Base-by-base conservation (phyloP, 1,140 invertebrate species). In the Hestina assimilis region DNA sequence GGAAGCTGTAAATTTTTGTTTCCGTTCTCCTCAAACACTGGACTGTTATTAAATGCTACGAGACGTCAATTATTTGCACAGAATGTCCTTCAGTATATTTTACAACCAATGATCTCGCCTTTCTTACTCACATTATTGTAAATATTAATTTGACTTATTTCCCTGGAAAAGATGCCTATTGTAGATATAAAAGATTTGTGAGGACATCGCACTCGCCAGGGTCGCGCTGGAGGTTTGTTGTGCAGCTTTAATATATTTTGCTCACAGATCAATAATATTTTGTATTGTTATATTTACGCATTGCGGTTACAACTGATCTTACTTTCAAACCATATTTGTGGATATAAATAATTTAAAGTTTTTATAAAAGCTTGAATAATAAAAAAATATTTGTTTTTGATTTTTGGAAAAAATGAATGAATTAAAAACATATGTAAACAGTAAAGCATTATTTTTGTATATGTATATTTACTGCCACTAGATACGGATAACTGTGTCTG, bases 1-100 rank as follows among this genome's bases (percentile, higher is more conserved):
- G 78, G 75, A 81, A 81, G 68, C 51, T 14, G 62, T 81, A 73
- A 72, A 67, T 73, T 67, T 72, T 69, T 69, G 63, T 66, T 73
- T 75, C 69, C 75, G 56, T 43, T 45, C 61, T 51, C 48, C 58
- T 63, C 63, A 69, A 66, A 71, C 61, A 69, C 57, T 54, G 45
- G 46, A 26, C 53, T 46, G 57, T 47, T 66, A 60, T 63, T 60
- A 59, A 66, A 59, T 48, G 46, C 48, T 43, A 29, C 40, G 40
- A 45, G 63, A 45, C 66, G 65, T 66, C 63, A 62, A 61, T 54
- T 69, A 60, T 72, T 66, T 71, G 59, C 65, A 55, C 59, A 69
- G 48, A 62, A 55, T 64, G 69, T 59, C 66, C 71, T 70, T 68
- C 66, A 50, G 56, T 51, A 57, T 56, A 53, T 71, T 73, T 67